Conservation (phyloP, 92 coral and sea anemone species). For the Zoanthus sociatus region DNA sequence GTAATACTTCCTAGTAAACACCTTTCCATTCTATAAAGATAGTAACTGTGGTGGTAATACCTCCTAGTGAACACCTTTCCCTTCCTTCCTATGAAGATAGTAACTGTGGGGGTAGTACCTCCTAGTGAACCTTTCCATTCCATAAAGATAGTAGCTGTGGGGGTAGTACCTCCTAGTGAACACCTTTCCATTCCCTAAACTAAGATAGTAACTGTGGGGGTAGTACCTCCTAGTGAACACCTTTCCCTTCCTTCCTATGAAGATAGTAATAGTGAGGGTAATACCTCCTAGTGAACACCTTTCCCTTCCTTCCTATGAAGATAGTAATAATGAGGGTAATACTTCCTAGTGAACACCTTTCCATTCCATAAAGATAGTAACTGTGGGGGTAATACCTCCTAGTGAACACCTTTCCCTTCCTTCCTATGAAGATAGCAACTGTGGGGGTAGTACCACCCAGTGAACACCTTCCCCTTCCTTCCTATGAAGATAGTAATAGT, state of each 20-base stretch:
- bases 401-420: slow-evolving; percentile 70
- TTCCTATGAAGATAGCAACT: not conserved
- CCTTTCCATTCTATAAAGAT: not conserved
- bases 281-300: not conserved
- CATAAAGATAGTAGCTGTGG: no score
- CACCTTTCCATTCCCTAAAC: no score
- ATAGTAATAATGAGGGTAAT: no score
- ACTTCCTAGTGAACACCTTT: not conserved
- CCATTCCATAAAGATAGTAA: not conserved
- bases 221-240: not conserved
- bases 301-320: not conserved
- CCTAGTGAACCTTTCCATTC: not conserved
- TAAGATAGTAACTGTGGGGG: no score
- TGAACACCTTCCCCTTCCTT: not conserved
- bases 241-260: not conserved
- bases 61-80: not conserved
- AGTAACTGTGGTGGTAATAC: no score
- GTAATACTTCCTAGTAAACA: not conserved
- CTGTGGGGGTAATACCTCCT: slow-evolving; percentile 22
- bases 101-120: not conserved
- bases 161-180: no score
- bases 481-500: slow-evolving; percentile 43
- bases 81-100: no score
- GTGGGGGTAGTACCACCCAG: no score
- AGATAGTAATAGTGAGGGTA: no score